Base-by-base conservation (phyloP, 2,888 invertebrate species). In the Scaptomyza caliginosa region DNA sequence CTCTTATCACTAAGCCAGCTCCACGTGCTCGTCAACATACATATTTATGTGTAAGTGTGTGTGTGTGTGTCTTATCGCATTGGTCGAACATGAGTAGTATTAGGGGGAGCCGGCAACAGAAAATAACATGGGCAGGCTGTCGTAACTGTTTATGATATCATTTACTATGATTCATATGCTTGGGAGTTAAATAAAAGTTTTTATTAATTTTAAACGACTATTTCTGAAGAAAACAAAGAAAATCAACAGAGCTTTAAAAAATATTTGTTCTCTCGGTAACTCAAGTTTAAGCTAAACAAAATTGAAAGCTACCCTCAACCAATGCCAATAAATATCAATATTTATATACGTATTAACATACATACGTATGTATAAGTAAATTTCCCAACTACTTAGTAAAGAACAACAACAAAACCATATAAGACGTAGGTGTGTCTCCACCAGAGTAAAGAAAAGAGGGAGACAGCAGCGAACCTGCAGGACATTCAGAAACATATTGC, bases 111-210 rank as follows among this genome's bases (percentile, higher is more conserved):
- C n/a, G 19, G 17, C 4, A 17, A n/a, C 1, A 13, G 36, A 24
- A 30, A 24, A 52, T 48, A 23, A 17, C 21, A 21, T 23, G 36
- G 30, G 40, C 43, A 17, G 32, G 32, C 54, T 58, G 63, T 46
- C 77, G 77, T 69, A 78, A 80, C 77, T 78, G 81, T 56, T 58
- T 67, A 84, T 79, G 81, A 84, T 84, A 79, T 84, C 78, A 79
- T 81, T 67, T 48, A 63, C 55, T 26, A 77, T 79, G 85, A 84
- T 67, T 79, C 71, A 72, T 46, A 11, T 4, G 13, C 8, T 6
- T 2, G 36, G 49, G 43, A n/a, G 39, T 26, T 32, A 30, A n/a
- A n/a, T n/a, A n/a, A n/a, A n/a, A n/a, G n/a, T n/a, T n/a, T n/a
- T n/a, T n/a, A n/a, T 10, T 11, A 52, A 56, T 26, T 50, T 40